These are phyloP conservation scores for Furnarius figulus DNA, from an alignment of 2,113 vertebrate genomes.

Conservation along the genomic window DNA sequence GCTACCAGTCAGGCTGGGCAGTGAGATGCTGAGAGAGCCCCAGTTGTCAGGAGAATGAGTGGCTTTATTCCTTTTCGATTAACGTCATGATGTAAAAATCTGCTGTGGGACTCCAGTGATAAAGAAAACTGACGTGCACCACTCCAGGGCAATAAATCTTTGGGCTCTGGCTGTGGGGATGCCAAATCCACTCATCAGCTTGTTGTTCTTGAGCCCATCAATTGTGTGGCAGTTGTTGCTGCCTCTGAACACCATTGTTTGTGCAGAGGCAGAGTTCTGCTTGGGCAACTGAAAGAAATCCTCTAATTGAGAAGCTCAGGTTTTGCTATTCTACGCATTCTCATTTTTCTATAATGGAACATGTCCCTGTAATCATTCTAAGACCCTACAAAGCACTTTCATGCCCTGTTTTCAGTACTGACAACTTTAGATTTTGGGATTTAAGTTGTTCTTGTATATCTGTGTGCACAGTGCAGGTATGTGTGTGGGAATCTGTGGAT, in stretches of 20 bases:
- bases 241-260: background rate
- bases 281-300: background rate
- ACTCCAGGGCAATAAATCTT: background rate
- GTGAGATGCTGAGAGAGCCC: background rate
- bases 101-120: conserved; percentile 11
- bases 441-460: rapidly evolving
- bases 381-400: background rate
- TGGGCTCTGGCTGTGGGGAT: background rate
- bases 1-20: background rate
- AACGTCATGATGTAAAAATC: background rate
- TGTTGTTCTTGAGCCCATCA: background rate
- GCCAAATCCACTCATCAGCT: background rate
- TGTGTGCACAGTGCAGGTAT: rapidly evolving
- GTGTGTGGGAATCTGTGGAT: background rate
- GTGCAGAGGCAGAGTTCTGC: background rate
- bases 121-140: background rate
- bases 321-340: background rate
- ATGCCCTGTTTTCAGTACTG: background rate
- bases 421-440: background rate
- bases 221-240: background rate
- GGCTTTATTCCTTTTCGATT: conserved; percentile 13
- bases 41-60: background rate
- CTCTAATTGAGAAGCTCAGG: background rate
- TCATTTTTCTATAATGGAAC: background rate
- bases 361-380: background rate